A percentile compares a stretch with the other conserved stretches of the same genome.
phyloP scores from a whole-genome alignment of 2,797 vertebrate genomes.

The Coreius guichenoti region DNA sequence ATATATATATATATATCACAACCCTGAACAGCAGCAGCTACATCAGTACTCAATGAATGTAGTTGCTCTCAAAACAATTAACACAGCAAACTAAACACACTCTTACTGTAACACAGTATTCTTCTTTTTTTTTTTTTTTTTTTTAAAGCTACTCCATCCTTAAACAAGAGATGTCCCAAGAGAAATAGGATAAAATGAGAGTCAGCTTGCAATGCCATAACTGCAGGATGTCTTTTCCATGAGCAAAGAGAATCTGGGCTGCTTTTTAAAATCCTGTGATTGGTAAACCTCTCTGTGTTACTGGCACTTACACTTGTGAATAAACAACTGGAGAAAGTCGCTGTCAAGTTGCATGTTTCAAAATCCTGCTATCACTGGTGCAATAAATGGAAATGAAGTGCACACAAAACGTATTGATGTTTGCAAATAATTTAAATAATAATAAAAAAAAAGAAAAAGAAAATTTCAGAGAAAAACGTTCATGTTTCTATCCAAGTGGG shows the following conservation, averaged over 20 bases:
- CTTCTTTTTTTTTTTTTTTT: background rate
- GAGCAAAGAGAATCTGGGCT: conserved; percentile 71
- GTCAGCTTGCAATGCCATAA: conserved; percentile 62
- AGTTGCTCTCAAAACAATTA: too few species aligned
- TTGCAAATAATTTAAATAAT: background rate
- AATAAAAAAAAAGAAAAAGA: too few species aligned
- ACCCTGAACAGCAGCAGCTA: too few species aligned
- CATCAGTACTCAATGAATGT: too few species aligned
- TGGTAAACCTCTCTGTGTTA: conserved; percentile 66
- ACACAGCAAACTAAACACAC: too few species aligned
- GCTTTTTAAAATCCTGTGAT: conserved; percentile 72
- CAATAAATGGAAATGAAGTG: background rate
- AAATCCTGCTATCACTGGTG: background rate
- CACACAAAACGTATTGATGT: background rate
- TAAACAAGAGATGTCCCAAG: background rate
- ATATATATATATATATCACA: too few species aligned
- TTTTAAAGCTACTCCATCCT: background rate
- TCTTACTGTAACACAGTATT: background rate
- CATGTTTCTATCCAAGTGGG: background rate
- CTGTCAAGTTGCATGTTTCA: background rate
- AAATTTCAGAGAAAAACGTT: background rate
- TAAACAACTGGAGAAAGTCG: conserved; percentile 37
- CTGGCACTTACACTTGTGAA: conserved; percentile 71
- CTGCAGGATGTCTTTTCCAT: conserved; percentile 75
- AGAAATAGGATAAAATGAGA: background rate